Base-by-base conservation (phyloP, 2,113 vertebrate genomes). In the Felis chaus region DNA sequence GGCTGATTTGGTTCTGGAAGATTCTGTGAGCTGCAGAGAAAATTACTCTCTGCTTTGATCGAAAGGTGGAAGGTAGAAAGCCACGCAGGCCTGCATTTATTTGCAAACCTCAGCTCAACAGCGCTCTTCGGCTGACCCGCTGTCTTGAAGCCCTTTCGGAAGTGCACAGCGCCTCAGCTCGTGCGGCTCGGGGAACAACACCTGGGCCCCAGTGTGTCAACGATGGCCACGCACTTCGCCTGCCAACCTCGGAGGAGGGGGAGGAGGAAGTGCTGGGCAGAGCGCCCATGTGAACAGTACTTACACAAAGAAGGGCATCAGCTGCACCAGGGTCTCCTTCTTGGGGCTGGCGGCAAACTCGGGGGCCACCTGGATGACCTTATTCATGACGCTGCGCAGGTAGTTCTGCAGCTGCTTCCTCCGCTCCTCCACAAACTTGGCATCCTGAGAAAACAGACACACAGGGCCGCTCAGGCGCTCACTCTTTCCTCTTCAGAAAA, bases 291-390 rank as follows among this genome's bases (percentile, higher is more conserved):
- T 25, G 7, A 85, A 12, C 15, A 68, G 97, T 98, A 99, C 99
- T 99, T 98, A 99, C 99, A 99, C 96, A 91, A 99, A 99, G 99
- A 99, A 99, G 93, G 99, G 99, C 98, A 99, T 99, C 98, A 99
- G 98, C 80, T 99, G 99, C 95, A 99, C 98, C 85, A 99, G 99
- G 33, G 99, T 99, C 98, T 99, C 99, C 97, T 99, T 99, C 98
- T 99, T 99, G 97, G 99, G 99, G 68, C 89, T 99, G 98, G 99
- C 98, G 25, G 99, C 98, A 97, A 99, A 99, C 98, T 99, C 99
- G 9, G 99, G 99, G 97, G 99, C 98, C 29, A 99, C 99, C 98
- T 99, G 99, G 98, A 99, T 99, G 96, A 99, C 98, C 98, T 99
- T 99, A 99, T 99, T 99, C 99, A 99, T 99, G 98, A 99, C 99